These are phyloP conservation scores for Epinephelus coioides DNA, from an alignment of 2,797 vertebrate genomes.

Conservation along the genomic window DNA sequence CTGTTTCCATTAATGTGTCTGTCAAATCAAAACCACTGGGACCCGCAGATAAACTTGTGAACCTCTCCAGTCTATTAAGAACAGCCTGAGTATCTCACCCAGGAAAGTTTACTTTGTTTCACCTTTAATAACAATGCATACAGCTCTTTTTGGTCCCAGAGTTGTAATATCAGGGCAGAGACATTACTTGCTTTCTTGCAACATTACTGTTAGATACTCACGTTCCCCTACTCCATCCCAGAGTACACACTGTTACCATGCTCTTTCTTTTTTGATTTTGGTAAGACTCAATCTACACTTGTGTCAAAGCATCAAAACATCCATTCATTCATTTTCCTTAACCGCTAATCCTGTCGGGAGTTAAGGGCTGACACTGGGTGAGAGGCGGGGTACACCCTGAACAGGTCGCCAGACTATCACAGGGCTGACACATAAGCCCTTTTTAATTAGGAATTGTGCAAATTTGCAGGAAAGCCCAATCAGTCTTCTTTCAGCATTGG, in stretches of 20 bases:
- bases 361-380: too few relatives aligned
- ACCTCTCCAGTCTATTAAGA: neutral
- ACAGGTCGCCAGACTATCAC: too few relatives aligned
- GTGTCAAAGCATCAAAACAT: neutral
- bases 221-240: too few relatives aligned
- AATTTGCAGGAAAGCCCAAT: too few relatives aligned
- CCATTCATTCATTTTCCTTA: too few relatives aligned
- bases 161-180: neutral
- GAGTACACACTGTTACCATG: too few relatives aligned
- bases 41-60: neutral
- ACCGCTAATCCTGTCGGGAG: too few relatives aligned
- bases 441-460: too few relatives aligned
- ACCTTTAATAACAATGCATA: neutral
- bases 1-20: neutral
- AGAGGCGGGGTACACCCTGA: too few relatives aligned
- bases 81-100: neutral
- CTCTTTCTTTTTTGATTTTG: neutral
- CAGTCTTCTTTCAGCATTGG: too few relatives aligned
- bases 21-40: neutral
- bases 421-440: too few relatives aligned
- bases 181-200: neutral
- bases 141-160: neutral
- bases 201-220: too few relatives aligned
- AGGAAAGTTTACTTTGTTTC: neutral
- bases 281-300: neutral